phyloP scores from a whole-genome alignment of 2,888 invertebrate species.

The Lamellibrachia satsuma region DNA sequence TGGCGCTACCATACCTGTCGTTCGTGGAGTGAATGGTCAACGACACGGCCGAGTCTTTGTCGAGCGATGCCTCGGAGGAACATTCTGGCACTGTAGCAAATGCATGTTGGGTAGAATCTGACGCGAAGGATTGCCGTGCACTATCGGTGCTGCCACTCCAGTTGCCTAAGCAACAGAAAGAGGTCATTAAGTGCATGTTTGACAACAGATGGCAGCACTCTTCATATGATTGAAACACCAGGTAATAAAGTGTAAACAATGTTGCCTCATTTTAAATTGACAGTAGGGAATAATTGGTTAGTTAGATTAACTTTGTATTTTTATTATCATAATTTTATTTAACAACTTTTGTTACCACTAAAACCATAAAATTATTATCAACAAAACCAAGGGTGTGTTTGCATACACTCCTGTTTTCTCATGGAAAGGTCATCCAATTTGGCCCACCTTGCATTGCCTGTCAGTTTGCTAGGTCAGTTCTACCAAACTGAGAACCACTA shows the following conservation, averaged over 20 bases:
- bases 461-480: too few species aligned
- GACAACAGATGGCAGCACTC: slow-evolving; percentile 3
- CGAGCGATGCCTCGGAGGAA: slow-evolving; percentile 61
- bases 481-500: too few species aligned
- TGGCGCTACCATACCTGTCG: slow-evolving; percentile 28
- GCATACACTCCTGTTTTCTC: too few species aligned
- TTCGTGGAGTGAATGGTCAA: slow-evolving; percentile 1
- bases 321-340: too few species aligned
- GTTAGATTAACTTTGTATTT: too few species aligned
- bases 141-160: slow-evolving; percentile 91
- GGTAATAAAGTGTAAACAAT: neutral
- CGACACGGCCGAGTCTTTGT: slow-evolving; percentile 61
- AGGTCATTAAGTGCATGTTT: neutral
- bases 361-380: too few species aligned
- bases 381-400: too few species aligned
- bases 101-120: slow-evolving; percentile 67
- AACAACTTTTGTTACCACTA: too few species aligned
- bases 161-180: slow-evolving; percentile 75
- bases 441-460: too few species aligned
- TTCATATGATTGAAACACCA: neutral
- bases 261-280: too few species aligned
- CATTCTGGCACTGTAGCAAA: slow-evolving; percentile 32
- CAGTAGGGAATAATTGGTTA: too few species aligned
- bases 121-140: slow-evolving; percentile 69
- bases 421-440: too few species aligned